Base-by-base conservation (phyloP, 2,888 invertebrate genomes). In the Drosophila robusta region DNA sequence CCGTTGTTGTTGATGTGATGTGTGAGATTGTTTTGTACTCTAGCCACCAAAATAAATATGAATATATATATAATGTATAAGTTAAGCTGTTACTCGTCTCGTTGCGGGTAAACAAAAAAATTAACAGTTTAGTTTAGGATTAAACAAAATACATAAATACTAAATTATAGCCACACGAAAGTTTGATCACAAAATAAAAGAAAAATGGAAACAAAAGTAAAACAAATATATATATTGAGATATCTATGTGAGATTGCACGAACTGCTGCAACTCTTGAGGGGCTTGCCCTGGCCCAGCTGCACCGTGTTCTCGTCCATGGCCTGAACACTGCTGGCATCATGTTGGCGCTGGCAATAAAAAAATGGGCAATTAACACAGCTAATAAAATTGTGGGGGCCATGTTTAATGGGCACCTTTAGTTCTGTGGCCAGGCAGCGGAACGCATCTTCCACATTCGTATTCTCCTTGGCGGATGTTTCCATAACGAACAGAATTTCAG, bases 391-490 rank as follows among this genome's bases (percentile, higher is more conserved):
- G 12, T 44, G 12, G 34, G 3, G 29, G 4, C 22, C 14, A 4
- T 8, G 9, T 3, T 22, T 22, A 32, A n/a, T 14, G 3, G 0
- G 26, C 90, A 95, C 97, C 95, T 98, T 98, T 68, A 98, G 93
- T 93, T 97, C 97, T 51, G 96, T 95, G 58, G 98, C 98, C 90
- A 98, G 93, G 90, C 95, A 96, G 68, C 96, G 94, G 93, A 98
- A 98, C 72, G 97, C 96, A 82, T 96, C 96, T 91, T 98, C 98
- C 78, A 98, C 95, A 93, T 98, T 97, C 51, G 96, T 96, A 90
- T 98, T 98, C 87, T 96, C 97, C 93, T 98, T 97, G 70, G 97
- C 97, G 68, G 97, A 98, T 2, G 97, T 96, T 92, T 98, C 97
- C 93, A 97, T 94, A 36, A 97, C 96, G 91, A 96, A 96, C 91